These are phyloP conservation scores for Phasia obesa DNA, from an alignment of 2,888 invertebrate genomes.

Conservation along the genomic window DNA sequence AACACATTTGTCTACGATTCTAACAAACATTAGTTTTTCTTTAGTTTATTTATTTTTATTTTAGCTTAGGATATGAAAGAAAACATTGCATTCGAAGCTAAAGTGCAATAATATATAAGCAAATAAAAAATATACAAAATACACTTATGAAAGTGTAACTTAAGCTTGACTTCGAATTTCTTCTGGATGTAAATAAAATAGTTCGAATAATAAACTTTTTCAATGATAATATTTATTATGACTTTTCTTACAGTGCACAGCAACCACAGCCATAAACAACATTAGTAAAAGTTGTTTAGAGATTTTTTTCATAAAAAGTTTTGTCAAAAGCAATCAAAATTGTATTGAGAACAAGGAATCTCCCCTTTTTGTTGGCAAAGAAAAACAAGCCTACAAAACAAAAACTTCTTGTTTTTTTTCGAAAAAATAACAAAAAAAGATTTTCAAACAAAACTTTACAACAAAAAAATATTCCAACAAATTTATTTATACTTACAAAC, in stretches of 20 bases:
- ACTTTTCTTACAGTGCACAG: conserved; percentile 26
- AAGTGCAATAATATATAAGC: too few species aligned
- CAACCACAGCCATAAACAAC: conserved; percentile 50
- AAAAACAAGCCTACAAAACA: conserved; percentile 60
- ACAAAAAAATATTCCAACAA: conserved; percentile 40
- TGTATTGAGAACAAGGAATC: conserved; percentile 47
- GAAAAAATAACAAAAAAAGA: conserved; percentile 44
- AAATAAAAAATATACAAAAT: too few species aligned
- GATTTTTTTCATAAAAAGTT: conserved; percentile 49
- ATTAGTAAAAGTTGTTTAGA: conserved; percentile 54
- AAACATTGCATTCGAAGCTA: too few species aligned
- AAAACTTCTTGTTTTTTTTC: conserved; percentile 46
- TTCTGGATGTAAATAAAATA: too few species aligned
- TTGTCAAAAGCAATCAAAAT: conserved; percentile 68
- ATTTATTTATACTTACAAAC: conserved; percentile 24
- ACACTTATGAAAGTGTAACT: too few species aligned
- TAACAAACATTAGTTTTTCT: too few species aligned
- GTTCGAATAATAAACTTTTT: neutral
- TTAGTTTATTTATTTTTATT: too few species aligned
- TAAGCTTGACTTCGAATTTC: too few species aligned
- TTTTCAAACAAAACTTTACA: conserved; percentile 36
- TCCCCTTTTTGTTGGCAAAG: conserved; percentile 53
- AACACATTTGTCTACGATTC: too few species aligned
- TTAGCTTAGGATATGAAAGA: too few species aligned
- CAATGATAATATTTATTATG: neutral